Percentiles rank a stretch among this genome's conserved stretches.
Conservation (phyloP, 2,888 invertebrate species). For the Dione vanillae region DNA sequence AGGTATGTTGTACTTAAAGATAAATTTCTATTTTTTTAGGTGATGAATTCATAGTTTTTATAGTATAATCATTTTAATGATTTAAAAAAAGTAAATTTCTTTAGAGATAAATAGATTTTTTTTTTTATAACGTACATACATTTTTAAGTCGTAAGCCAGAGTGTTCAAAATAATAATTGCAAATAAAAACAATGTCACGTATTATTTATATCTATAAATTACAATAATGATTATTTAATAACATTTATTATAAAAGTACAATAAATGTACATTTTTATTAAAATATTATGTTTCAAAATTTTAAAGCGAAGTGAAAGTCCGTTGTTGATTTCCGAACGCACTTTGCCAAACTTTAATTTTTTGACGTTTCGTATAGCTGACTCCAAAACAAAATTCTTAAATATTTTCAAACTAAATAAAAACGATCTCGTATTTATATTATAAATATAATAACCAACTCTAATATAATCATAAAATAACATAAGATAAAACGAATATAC, state of each 20-base stretch:
- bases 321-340: constrained; percentile 36
- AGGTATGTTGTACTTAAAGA: no score
- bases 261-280: background rate
- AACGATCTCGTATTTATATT: background rate
- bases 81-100: no score
- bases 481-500: background rate
- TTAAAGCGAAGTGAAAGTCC: constrained; percentile 27
- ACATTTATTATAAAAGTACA: background rate
- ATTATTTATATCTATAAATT: constrained; percentile 1
- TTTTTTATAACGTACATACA: background rate
- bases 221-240: background rate
- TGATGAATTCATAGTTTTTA: no score
- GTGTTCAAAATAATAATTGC: background rate
- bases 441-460: background rate
- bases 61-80: no score
- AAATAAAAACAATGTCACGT: background rate
- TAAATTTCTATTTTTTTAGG: background rate
- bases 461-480: background rate
- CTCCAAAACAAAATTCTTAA: constrained; percentile 29
- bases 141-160: background rate
- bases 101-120: background rate
- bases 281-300: background rate
- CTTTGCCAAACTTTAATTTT: constrained; percentile 39
- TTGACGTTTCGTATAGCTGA: constrained; percentile 45
- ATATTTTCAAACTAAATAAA: constrained; percentile 16